Conservation (phyloP, 2,888 invertebrate species). For the Thalpophila matura region DNA sequence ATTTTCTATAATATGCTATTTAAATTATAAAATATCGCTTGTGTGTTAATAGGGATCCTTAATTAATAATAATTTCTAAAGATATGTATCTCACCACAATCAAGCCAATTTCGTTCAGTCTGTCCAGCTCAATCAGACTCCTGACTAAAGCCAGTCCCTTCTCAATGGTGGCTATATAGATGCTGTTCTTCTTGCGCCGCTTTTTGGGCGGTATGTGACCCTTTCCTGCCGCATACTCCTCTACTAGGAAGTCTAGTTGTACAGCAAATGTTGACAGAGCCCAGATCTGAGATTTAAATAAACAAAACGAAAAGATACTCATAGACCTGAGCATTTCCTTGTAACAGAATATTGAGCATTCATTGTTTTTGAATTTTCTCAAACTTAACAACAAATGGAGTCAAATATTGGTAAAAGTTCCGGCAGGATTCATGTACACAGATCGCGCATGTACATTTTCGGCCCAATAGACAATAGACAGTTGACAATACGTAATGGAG, state of each 20-base stretch:
- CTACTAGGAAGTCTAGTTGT: constrained; percentile 96
- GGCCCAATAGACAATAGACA: too few relatives aligned
- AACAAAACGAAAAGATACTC: neutral
- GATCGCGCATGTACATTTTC: too few relatives aligned
- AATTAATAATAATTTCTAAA: too few relatives aligned
- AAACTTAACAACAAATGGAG: too few relatives aligned
- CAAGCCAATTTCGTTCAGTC: constrained; percentile 95
- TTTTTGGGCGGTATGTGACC: constrained; percentile 97
- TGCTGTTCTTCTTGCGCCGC: constrained; percentile 93
- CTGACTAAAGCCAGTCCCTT: constrained; percentile 97
- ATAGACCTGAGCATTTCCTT: neutral
- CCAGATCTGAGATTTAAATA: constrained; percentile 93
- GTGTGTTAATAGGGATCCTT: too few relatives aligned
- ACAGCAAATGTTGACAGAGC: constrained; percentile 96
- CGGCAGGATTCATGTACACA: too few relatives aligned
- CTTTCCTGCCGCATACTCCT: constrained; percentile 98
- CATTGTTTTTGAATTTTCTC: too few relatives aligned
- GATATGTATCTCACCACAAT: constrained; percentile 87
- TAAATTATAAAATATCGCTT: too few relatives aligned
- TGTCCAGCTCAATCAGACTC: constrained; percentile 94
- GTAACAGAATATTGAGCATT: too few relatives aligned
- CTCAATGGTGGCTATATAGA: constrained; percentile 98
- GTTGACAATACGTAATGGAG: too few relatives aligned
- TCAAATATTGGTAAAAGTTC: too few relatives aligned
- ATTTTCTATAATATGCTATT: too few relatives aligned